Base-by-base conservation (phyloP, 2,113 vertebrate genomes). In the Semicossyphus pulcher region DNA sequence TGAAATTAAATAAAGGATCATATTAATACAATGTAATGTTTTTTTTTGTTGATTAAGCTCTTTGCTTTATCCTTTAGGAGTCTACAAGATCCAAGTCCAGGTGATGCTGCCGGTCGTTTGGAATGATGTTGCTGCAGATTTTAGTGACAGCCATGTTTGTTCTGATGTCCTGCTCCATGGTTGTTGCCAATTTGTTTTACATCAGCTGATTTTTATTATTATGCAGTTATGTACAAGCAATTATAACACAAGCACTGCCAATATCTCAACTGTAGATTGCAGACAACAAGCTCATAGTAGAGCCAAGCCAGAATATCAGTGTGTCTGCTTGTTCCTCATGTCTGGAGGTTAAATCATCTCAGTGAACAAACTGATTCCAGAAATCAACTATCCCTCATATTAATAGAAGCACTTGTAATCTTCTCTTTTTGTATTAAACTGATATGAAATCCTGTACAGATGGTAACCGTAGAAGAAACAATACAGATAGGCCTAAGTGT, bases 81-180 rank as follows among this genome's bases (percentile, higher is more conserved):
- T 93, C 92, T 2, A 81, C 84, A 0, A 90, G 68, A 77, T 62
- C 75, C 58, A 92, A 90, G 63, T 76, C 90, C 32, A 89, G 88
- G 86, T 92, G 76, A 86, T 85, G 62, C 64, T 21, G 15, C 42
- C 39, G 29, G 31, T 18, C 11, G 48, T 29, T 23, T 37, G 20
- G 41, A 21, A 53, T 37, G 41, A 68, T 44, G 51, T 18, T 62
- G 60, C 62, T 65, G 48, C 63, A 71, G 15, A 45, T n/a, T 7
- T 15, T 29, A 47, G 49, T 10, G 54, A 53, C 76, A 83, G 70
- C 76, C 51, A 63, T 36, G 60, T 36, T 72, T 18, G 8, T n/a
- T 80, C 32, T 68, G 18, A 29, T 44, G 57, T 44, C 57, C 58
- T 54, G 47, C 53, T 60, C 9, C 51, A 29, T 41, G 31, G 64